Conservation (phyloP, 2,888 invertebrate genomes). For the Pammene aurita region DNA sequence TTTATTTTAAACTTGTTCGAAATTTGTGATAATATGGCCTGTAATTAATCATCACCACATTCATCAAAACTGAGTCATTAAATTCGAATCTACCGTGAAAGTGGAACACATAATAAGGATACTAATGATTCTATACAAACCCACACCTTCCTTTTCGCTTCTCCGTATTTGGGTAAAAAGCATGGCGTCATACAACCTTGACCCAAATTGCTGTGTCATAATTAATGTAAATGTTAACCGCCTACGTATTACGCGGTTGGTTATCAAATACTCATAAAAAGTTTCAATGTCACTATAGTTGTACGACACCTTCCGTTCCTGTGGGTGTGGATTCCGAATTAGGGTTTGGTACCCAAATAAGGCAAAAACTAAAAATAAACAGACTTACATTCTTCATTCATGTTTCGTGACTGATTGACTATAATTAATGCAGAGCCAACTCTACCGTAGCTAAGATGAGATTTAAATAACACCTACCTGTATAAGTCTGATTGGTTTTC, state of each 20-base stretch:
- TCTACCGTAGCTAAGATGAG: no score
- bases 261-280: conserved; percentile 40
- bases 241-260: conserved; percentile 50
- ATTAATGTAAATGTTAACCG: conserved; percentile 65
- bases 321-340: conserved; percentile 25
- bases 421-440: no score
- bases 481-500: no score
- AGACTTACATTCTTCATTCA: no score
- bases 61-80: no score
- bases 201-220: conserved; percentile 63
- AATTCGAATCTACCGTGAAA: no score
- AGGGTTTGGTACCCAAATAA: not conserved
- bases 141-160: not conserved
- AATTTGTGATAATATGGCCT: no score
- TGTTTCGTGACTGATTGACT: no score
- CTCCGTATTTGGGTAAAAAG: conserved; percentile 20
- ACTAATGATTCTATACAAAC: not conserved
- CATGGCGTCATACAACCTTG: conserved; percentile 59
- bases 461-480: no score
- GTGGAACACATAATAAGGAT: no score
- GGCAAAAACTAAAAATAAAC: not conserved
- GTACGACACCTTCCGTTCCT: conserved; percentile 12
- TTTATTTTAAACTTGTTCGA: no score
- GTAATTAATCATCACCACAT: no score
- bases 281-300: conserved; percentile 37